Percentiles rank a stretch among this genome's conserved stretches.
These are phyloP conservation scores for Notocelia uddmanniana DNA, from an alignment of 2,888 invertebrate genomes.

Conservation along the genomic window DNA sequence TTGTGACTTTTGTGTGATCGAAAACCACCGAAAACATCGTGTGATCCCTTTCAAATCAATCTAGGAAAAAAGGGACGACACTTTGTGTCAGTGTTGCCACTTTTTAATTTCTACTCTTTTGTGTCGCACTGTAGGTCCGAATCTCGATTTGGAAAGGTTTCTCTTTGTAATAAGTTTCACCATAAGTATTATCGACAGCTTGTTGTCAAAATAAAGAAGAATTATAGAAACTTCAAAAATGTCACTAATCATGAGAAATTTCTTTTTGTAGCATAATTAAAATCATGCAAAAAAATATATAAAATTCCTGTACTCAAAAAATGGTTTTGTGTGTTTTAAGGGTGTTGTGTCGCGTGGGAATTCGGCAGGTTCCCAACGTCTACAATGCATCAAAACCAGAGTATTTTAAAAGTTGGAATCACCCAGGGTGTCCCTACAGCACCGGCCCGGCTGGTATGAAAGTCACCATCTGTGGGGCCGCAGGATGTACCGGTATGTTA, in stretches of 20 bases:
- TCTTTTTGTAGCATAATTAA: not conserved
- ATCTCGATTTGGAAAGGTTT: no score
- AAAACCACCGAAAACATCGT: no score
- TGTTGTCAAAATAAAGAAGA: constrained; percentile 31
- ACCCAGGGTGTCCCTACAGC: constrained; percentile 53
- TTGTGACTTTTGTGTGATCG: no score
- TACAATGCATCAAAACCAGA: not conserved
- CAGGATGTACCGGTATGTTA: constrained; percentile 77
- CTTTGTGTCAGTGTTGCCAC: no score
- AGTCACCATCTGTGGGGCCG: constrained; percentile 84
- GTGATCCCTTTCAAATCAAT: no score
- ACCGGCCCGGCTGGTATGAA: constrained; percentile 79
- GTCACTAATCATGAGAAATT: constrained; percentile 9
- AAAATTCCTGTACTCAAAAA: constrained; percentile 3
- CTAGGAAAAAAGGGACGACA: no score
- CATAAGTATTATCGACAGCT: not conserved
- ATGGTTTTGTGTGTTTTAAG: constrained; percentile 30
- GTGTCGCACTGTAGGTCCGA: no score
- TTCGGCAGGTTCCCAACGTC: not conserved
- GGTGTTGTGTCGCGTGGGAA: constrained; percentile 14
- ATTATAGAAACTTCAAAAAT: constrained; percentile 7
- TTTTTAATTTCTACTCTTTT: no score
- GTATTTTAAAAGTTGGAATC: not conserved
- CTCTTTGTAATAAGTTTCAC: no score
- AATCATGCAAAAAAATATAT: constrained; percentile 31